phyloP scores from a whole-genome alignment of 2,113 vertebrate species.

The Xiphophorus maculatus region DNA sequence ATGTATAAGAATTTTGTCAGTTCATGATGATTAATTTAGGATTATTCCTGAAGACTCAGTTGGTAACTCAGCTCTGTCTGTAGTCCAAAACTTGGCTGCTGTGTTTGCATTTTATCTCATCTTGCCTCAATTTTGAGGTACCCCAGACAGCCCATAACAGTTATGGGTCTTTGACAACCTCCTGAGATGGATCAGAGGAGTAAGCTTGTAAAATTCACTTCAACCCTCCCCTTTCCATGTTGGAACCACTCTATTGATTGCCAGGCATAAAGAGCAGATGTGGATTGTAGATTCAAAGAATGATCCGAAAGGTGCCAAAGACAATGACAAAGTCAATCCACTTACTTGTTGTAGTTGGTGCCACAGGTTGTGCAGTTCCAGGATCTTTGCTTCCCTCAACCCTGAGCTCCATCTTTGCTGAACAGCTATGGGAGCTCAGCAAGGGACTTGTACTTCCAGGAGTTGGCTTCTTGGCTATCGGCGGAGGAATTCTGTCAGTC shows the following conservation, averaged over 20 bases:
- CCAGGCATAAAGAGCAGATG: not conserved
- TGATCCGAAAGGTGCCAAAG: not conserved
- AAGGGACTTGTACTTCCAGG: slow-evolving; percentile 57
- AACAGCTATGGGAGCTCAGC: slow-evolving; percentile 16
- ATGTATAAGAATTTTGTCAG: no score
- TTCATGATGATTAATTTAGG: not conserved
- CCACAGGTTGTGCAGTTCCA: slow-evolving; percentile 55
- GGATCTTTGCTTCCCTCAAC: slow-evolving; percentile 59
- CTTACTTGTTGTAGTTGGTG: slow-evolving; percentile 68
- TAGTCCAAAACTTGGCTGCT: not conserved
- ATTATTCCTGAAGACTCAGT: not conserved
- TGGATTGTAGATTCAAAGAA: slow-evolving; percentile 1
- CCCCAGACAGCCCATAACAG: no score
- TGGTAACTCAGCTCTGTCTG: not conserved
- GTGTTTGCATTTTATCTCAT: no score
- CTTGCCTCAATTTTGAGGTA: not conserved
- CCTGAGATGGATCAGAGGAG: no score
- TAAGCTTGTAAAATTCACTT: not conserved
- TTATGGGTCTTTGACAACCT: no score
- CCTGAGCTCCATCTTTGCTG: slow-evolving; percentile 29
- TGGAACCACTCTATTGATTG: not conserved
- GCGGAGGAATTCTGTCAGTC: slow-evolving; percentile 87
- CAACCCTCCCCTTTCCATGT: not conserved
- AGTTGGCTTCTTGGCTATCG: slow-evolving; percentile 90
- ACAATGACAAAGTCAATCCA: not conserved